A percentile compares a stretch with the other conserved stretches of the same genome.
phyloP scores from a whole-genome alignment of 2,113 vertebrate genomes.

The Lepus europaeus region DNA sequence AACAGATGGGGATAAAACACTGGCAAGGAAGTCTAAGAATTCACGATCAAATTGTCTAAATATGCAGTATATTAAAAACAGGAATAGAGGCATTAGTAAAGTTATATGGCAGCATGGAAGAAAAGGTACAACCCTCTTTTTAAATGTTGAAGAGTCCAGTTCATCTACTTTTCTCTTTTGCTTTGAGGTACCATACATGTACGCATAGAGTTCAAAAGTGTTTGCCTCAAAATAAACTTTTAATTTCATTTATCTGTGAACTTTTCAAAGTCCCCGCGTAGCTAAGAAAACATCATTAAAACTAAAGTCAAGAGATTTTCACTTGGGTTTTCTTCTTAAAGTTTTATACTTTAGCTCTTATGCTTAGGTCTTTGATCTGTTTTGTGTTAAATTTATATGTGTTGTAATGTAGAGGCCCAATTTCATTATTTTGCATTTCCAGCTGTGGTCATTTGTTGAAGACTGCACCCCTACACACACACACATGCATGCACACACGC shows the following conservation, averaged over 20 bases:
- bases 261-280: too few species aligned
- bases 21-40: constrained; percentile 13
- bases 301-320: not conserved
- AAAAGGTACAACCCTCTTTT: not conserved
- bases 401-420: not conserved
- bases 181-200: not conserved
- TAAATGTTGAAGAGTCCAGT: not conserved
- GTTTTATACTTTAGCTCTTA: not conserved
- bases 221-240: too few species aligned
- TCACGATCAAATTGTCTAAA: not conserved
- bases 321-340: not conserved
- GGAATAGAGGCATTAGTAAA: not conserved
- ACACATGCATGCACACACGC: too few species aligned
- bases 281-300: not conserved
- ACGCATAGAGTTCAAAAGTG: too few species aligned
- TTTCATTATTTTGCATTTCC: not conserved
- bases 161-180: not conserved
- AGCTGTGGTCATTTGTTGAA: not conserved
- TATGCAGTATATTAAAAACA: not conserved
- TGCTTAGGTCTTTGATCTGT: not conserved
- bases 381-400: constrained; percentile 39
- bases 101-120: not conserved
- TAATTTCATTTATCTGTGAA: too few species aligned
- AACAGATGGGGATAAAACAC: not conserved
- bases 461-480: too few species aligned